Conservation (phyloP, 2,888 invertebrate genomes). For the Caenorhabditis doughertyi region DNA sequence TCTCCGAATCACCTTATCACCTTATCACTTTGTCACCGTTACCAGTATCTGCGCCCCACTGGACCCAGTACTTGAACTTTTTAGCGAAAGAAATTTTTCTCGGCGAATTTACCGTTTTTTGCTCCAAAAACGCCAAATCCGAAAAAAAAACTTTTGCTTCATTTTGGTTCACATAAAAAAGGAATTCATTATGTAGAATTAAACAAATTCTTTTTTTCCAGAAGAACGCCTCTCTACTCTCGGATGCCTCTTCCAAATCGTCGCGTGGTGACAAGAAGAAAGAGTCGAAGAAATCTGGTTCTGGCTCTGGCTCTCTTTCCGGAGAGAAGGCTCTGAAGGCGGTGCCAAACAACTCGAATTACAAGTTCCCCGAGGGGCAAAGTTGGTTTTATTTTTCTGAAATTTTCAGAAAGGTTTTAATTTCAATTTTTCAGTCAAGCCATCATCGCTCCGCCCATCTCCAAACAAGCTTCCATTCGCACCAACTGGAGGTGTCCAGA, state of each 20-base stretch:
- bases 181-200: too few relatives aligned
- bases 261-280: neutral
- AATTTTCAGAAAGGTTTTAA: too few relatives aligned
- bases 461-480: constrained; percentile 59
- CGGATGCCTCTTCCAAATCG: constrained; percentile 5
- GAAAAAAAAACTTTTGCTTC: too few relatives aligned
- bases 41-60: too few relatives aligned
- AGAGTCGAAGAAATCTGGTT: neutral
- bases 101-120: too few relatives aligned
- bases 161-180: too few relatives aligned
- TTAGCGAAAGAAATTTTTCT: too few relatives aligned
- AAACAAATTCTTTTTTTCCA: neutral
- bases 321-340: constrained; percentile 38
- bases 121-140: too few relatives aligned
- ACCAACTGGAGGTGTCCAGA: constrained; percentile 57
- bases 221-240: constrained; percentile 3
- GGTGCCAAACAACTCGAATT: constrained; percentile 54
- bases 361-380: constrained; percentile 36
- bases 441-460: constrained; percentile 17
- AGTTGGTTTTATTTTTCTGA: constrained; percentile 8
- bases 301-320: constrained; percentile 6
- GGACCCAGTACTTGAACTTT: too few relatives aligned
- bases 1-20: too few relatives aligned
- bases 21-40: too few relatives aligned
- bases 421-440: constrained; percentile 38